A percentile compares a stretch with the other conserved stretches of the same genome.
These are phyloP conservation scores for Lepus europaeus DNA, from an alignment of 2,113 vertebrate genomes.

Conservation along the genomic window DNA sequence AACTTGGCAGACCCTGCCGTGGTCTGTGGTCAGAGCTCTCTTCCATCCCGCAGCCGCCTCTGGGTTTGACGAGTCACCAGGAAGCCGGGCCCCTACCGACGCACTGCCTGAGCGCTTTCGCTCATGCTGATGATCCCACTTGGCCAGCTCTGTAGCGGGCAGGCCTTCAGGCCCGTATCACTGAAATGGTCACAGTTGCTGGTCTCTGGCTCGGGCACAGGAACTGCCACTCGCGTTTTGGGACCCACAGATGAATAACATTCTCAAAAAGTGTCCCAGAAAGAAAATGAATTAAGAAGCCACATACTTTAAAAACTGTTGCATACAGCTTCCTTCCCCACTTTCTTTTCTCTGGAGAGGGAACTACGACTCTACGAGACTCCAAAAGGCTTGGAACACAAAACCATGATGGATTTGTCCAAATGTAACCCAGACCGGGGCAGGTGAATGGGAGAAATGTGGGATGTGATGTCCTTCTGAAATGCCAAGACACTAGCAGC, in stretches of 20 bases:
- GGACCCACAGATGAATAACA: background rate
- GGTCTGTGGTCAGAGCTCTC: background rate
- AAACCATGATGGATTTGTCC: background rate
- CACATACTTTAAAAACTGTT: background rate
- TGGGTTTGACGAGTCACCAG: background rate
- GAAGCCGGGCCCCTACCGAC: background rate
- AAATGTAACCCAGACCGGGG: background rate
- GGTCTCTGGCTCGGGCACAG: background rate
- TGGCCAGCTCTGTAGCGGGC: background rate
- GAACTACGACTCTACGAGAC: background rate
- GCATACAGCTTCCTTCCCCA: background rate
- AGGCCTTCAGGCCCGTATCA: background rate
- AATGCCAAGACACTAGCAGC: background rate
- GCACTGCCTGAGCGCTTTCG: background rate
- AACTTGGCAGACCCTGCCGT: background rate
- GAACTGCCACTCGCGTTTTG: background rate
- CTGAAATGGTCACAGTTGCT: background rate
- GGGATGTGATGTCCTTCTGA: background rate
- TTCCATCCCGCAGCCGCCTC: background rate
- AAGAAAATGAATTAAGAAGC: constrained; percentile 40
- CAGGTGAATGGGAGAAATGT: background rate
- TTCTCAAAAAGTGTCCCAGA: background rate
- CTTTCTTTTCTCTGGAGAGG: background rate
- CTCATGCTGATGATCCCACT: background rate
- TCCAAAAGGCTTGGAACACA: background rate